Evolutionary conservation across 2,888 invertebrate species (phyloP), one percentile per base, ranked within the genome.

Genomic region (Cryptosula pallasiana): DNA sequence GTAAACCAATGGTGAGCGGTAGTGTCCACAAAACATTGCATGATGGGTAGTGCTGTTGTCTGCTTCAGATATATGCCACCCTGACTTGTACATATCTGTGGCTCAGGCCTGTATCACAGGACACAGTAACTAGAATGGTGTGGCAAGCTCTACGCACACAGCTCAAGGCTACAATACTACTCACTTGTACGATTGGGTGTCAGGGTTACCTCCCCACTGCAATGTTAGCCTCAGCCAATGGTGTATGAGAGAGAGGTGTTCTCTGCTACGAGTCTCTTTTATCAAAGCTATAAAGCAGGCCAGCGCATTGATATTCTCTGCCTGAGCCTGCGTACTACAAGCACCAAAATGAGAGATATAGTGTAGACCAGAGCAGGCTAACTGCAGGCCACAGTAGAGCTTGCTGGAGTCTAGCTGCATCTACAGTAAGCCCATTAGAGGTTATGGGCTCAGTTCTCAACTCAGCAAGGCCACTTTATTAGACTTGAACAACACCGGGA

Each of bases 141-240:
- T n/a, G n/a, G n/a, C n/a, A n/a, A n/a, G n/a, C n/a, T n/a, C n/a
- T n/a, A n/a, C n/a, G n/a, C n/a, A n/a, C n/a, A n/a, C n/a, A n/a
- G n/a, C n/a, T n/a, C n/a, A n/a, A n/a, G n/a, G n/a, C n/a, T n/a
- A n/a, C n/a, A n/a, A n/a, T n/a, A n/a, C n/a, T n/a, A n/a, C 25
- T 27, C 32, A 63, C 63, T 32, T 63, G 63, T 29, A 63, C 5
- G 32, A 27, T 63, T 63, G 63, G 13, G 32, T 13, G 2, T 63
- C 63, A 13, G 63, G 63, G 63, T 63, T 32, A 63, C 25, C 63
- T 13, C 63, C 63, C 63, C 63, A 63, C n/a, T 63, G 63, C 63
- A 63, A 63, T 16, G 5, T 25, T 27, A 34, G 25, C 27, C 63
- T 63, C 9, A 63, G 2, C 63, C 63, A 63, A 2, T 63, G 25